Percentiles rank a stretch among this genome's conserved stretches.
phyloP scores from a whole-genome alignment of 2,113 vertebrate genomes.

The Indicator maculatus region DNA sequence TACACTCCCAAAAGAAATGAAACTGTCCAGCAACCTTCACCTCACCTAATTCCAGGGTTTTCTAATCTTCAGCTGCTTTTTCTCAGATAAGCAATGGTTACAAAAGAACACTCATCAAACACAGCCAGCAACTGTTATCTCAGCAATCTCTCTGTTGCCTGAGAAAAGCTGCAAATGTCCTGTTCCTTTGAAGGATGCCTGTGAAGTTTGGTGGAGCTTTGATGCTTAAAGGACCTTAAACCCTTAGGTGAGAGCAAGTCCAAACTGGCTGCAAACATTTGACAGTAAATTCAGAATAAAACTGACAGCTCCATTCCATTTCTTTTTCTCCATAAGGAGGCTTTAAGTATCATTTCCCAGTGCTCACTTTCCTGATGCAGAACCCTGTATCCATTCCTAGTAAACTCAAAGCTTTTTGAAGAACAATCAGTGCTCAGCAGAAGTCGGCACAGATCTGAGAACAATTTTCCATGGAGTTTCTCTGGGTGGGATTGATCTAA shows the following conservation, averaged over 20 bases:
- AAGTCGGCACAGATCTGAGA: background rate
- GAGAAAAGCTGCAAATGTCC: slow-evolving; percentile 35
- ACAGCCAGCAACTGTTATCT: background rate
- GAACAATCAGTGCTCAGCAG: background rate
- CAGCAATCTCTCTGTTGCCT: background rate
- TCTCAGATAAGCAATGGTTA: slow-evolving; percentile 33
- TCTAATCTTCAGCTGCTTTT: slow-evolving; percentile 15
- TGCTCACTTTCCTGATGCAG: background rate
- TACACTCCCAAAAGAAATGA: background rate
- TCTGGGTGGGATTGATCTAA: background rate
- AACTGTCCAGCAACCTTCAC: background rate
- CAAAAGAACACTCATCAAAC: background rate
- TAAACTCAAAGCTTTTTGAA: background rate
- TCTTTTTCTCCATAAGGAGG: background rate
- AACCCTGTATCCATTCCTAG: too few species aligned
- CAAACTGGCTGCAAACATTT: background rate
- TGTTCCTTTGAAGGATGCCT: slow-evolving; percentile 19
- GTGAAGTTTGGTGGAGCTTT: background rate
- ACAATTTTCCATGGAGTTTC: background rate
- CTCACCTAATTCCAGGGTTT: background rate
- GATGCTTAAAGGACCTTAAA: background rate
- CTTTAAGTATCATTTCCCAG: background rate
- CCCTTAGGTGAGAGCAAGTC: background rate
- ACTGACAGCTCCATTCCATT: accelerated
- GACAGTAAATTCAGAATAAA: background rate